Percentiles rank a stretch among this genome's conserved stretches.
phyloP scores from a whole-genome alignment of 2,888 invertebrate genomes.

The Endomychus coccineus region DNA sequence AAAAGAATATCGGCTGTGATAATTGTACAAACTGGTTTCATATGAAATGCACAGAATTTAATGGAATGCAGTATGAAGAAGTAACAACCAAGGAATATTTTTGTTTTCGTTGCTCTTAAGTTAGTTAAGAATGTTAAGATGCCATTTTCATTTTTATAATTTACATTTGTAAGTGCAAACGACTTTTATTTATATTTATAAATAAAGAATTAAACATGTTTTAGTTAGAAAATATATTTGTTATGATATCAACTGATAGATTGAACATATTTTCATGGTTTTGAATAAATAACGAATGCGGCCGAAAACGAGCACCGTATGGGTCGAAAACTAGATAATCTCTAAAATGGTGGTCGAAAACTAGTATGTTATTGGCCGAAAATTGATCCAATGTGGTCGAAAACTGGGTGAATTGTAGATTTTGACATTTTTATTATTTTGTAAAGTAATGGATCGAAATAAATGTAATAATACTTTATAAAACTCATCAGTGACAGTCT shows the following conservation, averaged over 20 bases:
- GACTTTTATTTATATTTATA: not conserved
- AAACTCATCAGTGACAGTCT: constrained; percentile 1
- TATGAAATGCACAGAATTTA: constrained; percentile 1
- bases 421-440: too few species aligned
- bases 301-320: not conserved
- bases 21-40: constrained; percentile 1
- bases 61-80: constrained; percentile 1
- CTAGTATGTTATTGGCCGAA: constrained; percentile 1
- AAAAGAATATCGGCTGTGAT: constrained; percentile 2
- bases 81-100: constrained; percentile 1
- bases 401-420: not conserved
- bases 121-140: too few species aligned
- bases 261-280: not conserved
- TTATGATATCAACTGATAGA: too few species aligned
- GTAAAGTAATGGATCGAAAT: not conserved
- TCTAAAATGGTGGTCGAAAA: not conserved
- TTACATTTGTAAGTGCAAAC: not conserved
- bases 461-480: not conserved
- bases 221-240: constrained; percentile 1
- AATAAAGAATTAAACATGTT: not conserved
- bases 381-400: not conserved
- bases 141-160: too few species aligned
- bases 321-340: not conserved
- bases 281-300: not conserved
- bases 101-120: constrained; percentile 2